These are phyloP conservation scores for Stratiolaelaps scimitus DNA, from an alignment of 1,140 invertebrate genomes.

Conservation along the genomic window DNA sequence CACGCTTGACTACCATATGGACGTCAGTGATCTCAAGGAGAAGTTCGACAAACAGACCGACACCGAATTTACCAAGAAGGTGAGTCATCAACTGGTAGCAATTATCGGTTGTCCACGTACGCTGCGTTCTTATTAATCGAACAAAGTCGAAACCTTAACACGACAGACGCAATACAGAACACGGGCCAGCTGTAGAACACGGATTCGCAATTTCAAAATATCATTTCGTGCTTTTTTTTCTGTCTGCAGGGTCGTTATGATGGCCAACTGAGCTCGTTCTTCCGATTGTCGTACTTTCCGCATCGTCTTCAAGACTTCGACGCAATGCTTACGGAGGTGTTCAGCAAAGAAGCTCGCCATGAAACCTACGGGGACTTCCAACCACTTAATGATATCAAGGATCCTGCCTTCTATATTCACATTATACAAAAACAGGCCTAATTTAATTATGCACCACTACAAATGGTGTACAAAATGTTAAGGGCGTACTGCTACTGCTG, in stretches of 20 bases:
- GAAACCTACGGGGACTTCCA: constrained; percentile 68
- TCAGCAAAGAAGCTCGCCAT: constrained; percentile 53
- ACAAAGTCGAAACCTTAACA: too few species aligned
- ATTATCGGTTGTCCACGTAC: background rate
- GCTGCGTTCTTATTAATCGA: too few species aligned
- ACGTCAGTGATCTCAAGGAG: constrained; percentile 42
- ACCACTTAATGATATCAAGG: constrained; percentile 48
- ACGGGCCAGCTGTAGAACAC: too few species aligned
- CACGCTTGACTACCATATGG: constrained; percentile 62
- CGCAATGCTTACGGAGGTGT: constrained; percentile 55
- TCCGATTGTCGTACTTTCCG: constrained; percentile 71
- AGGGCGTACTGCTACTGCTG: too few species aligned
- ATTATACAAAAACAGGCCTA: constrained; percentile 52
- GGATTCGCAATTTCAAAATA: background rate
- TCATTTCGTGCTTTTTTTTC: constrained; percentile 33
- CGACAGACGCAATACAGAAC: background rate
- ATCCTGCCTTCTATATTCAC: constrained; percentile 70
- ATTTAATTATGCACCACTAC: background rate
- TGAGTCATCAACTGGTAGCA: constrained; percentile 35
- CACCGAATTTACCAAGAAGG: constrained; percentile 37
- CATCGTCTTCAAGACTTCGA: constrained; percentile 58
- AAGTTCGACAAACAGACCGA: constrained; percentile 37
- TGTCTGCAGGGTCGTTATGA: constrained; percentile 43
- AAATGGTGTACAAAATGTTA: too few species aligned
- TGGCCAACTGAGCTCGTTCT: constrained; percentile 44